These are phyloP conservation scores for Sisyra nigra DNA, from an alignment of 2,888 invertebrate genomes.

Conservation along the genomic window DNA sequence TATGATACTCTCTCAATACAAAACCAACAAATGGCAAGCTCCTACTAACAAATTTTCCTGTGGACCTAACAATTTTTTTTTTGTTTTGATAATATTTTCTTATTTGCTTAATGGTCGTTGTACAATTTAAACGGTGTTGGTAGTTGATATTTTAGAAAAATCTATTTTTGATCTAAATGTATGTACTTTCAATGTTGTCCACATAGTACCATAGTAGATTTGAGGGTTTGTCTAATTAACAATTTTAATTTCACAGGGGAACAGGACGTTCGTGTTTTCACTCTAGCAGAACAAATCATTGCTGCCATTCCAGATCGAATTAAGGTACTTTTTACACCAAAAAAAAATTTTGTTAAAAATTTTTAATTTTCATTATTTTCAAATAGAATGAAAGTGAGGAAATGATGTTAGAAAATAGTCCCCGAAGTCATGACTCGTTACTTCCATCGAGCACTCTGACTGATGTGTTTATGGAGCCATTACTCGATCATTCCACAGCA, in stretches of 20 bases:
- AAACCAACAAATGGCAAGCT: too few species aligned
- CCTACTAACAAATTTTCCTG: too few species aligned
- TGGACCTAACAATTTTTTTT: too few species aligned
- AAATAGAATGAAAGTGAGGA: slow-evolving; percentile 66
- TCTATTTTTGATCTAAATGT: neutral
- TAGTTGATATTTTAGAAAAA: too few species aligned
- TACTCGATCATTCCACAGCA: slow-evolving; percentile 46
- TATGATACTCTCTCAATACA: too few species aligned
- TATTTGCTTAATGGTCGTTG: too few species aligned
- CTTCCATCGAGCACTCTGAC: slow-evolving; percentile 26
- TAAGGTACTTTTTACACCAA: slow-evolving; percentile 42
- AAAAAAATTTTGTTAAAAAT: neutral
- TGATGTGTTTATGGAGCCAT: slow-evolving; percentile 61
- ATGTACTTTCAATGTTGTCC: too few species aligned
- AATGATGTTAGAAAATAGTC: slow-evolving; percentile 40
- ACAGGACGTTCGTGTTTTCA: slow-evolving; percentile 80
- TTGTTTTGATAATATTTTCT: too few species aligned
- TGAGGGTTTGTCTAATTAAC: neutral
- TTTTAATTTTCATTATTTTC: slow-evolving; percentile 12
- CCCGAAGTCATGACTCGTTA: slow-evolving; percentile 33
- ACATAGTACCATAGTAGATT: too few species aligned
- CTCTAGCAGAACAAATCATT: slow-evolving; percentile 93
- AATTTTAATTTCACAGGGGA: slow-evolving; percentile 50
- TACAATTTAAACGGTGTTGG: too few species aligned
- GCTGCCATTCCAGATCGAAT: slow-evolving; percentile 96